Conservation (phyloP, 2,113 vertebrate species). For the Castor canadensis region DNA sequence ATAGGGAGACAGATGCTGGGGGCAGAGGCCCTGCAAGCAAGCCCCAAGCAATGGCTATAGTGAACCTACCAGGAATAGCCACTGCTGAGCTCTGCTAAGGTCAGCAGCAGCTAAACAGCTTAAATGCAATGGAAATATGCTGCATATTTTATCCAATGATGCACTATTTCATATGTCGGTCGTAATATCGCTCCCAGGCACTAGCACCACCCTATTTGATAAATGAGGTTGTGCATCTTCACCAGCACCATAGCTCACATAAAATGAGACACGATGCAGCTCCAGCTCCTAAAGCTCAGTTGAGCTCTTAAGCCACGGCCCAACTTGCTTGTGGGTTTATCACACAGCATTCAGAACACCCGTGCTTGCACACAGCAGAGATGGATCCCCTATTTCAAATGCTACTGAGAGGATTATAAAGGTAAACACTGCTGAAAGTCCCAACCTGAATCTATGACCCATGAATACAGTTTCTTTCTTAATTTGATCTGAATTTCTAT, state of each 20-base stretch:
- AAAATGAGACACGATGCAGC: not conserved
- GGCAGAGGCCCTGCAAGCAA: not conserved
- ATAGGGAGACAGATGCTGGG: not conserved
- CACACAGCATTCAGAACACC: not conserved
- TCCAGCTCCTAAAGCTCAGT: not conserved
- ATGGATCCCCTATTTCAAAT: not conserved
- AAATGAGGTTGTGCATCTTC: not conserved
- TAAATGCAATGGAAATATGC: too few species aligned
- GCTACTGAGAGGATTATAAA: not conserved
- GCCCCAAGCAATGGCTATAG: too few species aligned
- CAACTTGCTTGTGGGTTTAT: rapidly evolving
- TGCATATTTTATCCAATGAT: not conserved
- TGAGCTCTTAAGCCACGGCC: not conserved
- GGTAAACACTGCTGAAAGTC: not conserved
- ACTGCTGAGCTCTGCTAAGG: not conserved
- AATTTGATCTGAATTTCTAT: not conserved
- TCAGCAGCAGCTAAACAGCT: too few species aligned
- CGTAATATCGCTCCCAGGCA: too few species aligned
- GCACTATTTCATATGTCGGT: too few species aligned
- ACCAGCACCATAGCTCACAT: too few species aligned
- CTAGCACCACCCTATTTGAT: not conserved
- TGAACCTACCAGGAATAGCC: not conserved
- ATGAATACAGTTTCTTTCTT: not conserved
- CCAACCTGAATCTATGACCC: not conserved
- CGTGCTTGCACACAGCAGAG: not conserved